Conservation (phyloP, 2,888 invertebrate genomes). For the Scaptomyza caliginosa region DNA sequence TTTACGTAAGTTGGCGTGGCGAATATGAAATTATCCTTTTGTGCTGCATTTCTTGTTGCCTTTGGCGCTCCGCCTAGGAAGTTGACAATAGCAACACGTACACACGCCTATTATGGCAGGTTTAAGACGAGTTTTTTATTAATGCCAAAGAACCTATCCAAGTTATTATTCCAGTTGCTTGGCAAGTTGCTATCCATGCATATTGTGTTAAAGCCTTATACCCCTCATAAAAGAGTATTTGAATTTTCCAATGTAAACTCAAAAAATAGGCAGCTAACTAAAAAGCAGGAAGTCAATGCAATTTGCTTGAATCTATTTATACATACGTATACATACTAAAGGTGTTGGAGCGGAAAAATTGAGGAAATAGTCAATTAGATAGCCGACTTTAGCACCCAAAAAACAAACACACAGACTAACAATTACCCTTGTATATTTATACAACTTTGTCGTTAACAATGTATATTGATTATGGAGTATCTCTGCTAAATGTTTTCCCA, state of each 20-base stretch:
- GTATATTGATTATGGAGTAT: slow-evolving; percentile 47
- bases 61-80: slow-evolving; percentile 32
- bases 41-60: slow-evolving; percentile 10
- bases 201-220: no score
- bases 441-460: slow-evolving; percentile 10
- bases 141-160: neutral
- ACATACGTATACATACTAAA: slow-evolving; percentile 2
- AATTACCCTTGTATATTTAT: neutral
- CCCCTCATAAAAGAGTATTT: no score
- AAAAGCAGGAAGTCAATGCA: neutral
- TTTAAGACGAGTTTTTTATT: neutral
- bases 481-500: neutral
- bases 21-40: slow-evolving; percentile 70
- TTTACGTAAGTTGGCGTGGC: slow-evolving; percentile 69
- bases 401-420: slow-evolving; percentile 1
- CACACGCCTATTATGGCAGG: slow-evolving; percentile 45
- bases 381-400: slow-evolving; percentile 16
- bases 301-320: neutral
- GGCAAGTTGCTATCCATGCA: slow-evolving; percentile 1
- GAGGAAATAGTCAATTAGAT: slow-evolving; percentile 59
- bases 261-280: slow-evolving; percentile 1
- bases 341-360: slow-evolving; percentile 29
- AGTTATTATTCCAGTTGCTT: neutral
- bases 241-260: slow-evolving; percentile 12
- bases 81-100: slow-evolving; percentile 61